Base-by-base conservation (phyloP, 2,797 vertebrate species). In the Atherinosoma microstoma region DNA sequence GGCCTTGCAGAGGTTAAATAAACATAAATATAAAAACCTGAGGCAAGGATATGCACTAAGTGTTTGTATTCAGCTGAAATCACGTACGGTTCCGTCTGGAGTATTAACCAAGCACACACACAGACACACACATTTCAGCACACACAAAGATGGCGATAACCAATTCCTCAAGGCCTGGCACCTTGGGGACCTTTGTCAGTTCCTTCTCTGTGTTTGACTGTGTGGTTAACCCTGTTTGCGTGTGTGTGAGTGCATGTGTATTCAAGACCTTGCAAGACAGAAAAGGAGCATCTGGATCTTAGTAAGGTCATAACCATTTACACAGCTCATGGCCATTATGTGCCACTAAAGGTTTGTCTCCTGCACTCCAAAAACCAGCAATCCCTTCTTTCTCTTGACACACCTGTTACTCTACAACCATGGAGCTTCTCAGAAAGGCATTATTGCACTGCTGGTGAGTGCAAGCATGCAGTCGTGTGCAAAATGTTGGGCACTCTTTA, bases 261-360 rank as follows among this genome's bases (percentile, higher is more conserved):
- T 47, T 13, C 32, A 70, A 62, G 36, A 70, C 51, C 51, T 58
- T 61, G 53, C 24, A 62, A 78, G 76, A 79, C 73, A 82, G 67
- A 80, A 79, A 86, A 79, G 34, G 73, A 82, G 75, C 40, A 49
- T 74, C 71, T 59, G 64, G 65, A 68, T 83, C 80, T 75, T 57
- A 62, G 59, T 80, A 77, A 87, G 87, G 78, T 87, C 83, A 84
- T 75, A 84, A 72, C 59, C 73, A 63, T 82, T 89, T 86, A 84
- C 72, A 73, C 67, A 71, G 61, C 75, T 81, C 70, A 40, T 13
- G 36, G 74, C 73, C 76, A 77, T 86, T 78, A 74, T 69, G 40
- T 45, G 72, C 67, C 76, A 51, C 71, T 76, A 58, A 71, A 3
- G 49, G 66, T 68, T 67, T 73, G 63, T 59, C 24, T 11, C 59